Conservation (phyloP, 1,140 invertebrate genomes). For the Heliconius melpomene region DNA sequence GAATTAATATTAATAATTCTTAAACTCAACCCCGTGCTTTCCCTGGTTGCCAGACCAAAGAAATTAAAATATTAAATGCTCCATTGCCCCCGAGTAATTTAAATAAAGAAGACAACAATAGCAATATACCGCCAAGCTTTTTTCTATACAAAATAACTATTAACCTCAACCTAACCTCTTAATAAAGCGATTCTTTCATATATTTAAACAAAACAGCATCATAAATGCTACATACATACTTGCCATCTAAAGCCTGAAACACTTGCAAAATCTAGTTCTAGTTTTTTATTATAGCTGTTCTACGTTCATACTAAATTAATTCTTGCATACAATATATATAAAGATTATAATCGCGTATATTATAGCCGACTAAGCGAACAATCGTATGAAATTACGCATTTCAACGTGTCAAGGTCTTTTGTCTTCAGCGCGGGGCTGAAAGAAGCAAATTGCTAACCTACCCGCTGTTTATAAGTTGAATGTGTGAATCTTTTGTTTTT, state of each 20-base stretch:
- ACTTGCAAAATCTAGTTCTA: conserved; percentile 2
- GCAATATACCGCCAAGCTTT: neutral
- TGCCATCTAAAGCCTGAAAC: neutral
- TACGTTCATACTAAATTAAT: neutral
- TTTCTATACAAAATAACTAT: neutral
- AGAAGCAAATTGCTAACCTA: conserved; percentile 12
- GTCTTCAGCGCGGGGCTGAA: conserved; percentile 17
- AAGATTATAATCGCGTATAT: conserved; percentile 7
- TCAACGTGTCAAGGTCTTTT: conserved; percentile 39
- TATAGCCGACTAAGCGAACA: conserved; percentile 23
- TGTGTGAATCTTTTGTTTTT: neutral
- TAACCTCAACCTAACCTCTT: neutral
- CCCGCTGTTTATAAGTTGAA: conserved; percentile 14
- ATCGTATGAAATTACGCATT: conserved; percentile 28
- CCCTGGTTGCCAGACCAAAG: too few relatives aligned
- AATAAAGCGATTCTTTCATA: conserved; percentile 12
- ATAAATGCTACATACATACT: neutral
- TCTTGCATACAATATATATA: neutral
- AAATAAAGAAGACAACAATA: neutral
- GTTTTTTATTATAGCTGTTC: neutral
- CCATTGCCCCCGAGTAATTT: too few relatives aligned
- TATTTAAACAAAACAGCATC: neutral
- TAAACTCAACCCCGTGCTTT: too few relatives aligned
- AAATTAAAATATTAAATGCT: too few relatives aligned
- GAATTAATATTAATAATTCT: too few relatives aligned